Evolutionary conservation across 2,888 invertebrate genomes (phyloP).

Genomic region (Gerris lacustris): DNA sequence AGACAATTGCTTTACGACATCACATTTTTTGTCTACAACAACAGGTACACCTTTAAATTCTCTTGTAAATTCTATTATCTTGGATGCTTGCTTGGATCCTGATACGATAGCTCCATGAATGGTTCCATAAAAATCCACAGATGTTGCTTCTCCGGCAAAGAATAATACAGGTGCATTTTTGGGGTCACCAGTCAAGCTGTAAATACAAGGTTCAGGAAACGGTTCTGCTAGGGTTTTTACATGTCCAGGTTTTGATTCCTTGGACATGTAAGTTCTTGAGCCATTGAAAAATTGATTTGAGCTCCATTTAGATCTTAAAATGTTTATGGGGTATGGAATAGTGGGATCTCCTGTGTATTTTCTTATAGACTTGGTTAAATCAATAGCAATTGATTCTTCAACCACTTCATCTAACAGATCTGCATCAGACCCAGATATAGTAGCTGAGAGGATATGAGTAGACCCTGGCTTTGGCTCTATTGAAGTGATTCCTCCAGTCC

Average conservation of each 20-base stretch:
- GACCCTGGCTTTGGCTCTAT: constrained; percentile 60
- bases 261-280: constrained; percentile 33
- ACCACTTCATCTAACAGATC: constrained; percentile 21
- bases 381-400: constrained; percentile 25
- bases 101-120: background rate
- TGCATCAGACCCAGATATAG: constrained; percentile 37
- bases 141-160: constrained; percentile 6
- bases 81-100: background rate
- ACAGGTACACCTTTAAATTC: constrained; percentile 8
- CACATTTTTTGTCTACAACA: background rate
- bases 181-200: background rate
- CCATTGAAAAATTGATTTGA: constrained; percentile 33
- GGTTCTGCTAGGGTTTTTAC: background rate
- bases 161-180: background rate
- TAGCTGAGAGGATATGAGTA: constrained; percentile 58
- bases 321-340: constrained; percentile 29
- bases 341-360: constrained; percentile 24
- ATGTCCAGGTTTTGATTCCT: constrained; percentile 17
- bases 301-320: constrained; percentile 34
- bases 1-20: background rate
- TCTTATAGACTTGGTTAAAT: constrained; percentile 21
- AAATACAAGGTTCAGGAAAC: background rate
- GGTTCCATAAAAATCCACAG: background rate
- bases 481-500: constrained; percentile 58
- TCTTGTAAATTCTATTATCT: constrained; percentile 6